A percentile compares a stretch with the other conserved stretches of the same genome.
These are phyloP conservation scores for Lasioglossum marginatum DNA, from an alignment of 2,888 invertebrate genomes.

Conservation along the genomic window DNA sequence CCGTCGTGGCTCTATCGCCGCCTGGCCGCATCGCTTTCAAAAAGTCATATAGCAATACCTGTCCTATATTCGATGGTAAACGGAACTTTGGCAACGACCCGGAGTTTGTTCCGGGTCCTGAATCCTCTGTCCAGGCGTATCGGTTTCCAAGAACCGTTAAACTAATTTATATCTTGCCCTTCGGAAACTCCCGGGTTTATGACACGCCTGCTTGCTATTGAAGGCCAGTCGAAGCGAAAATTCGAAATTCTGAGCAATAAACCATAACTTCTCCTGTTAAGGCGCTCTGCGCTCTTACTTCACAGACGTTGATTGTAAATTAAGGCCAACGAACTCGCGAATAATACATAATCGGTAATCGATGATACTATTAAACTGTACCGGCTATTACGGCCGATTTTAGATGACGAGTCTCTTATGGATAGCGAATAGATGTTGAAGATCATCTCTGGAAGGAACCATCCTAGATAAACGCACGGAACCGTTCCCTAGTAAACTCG, in stretches of 20 bases:
- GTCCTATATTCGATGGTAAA: slow-evolving; percentile 4
- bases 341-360: slow-evolving; percentile 3
- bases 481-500: too few relatives aligned
- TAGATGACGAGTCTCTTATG: neutral
- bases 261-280: slow-evolving; percentile 25
- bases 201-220: slow-evolving; percentile 24
- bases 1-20: neutral
- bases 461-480: too few relatives aligned
- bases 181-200: slow-evolving; percentile 24
- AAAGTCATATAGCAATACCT: neutral
- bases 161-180: slow-evolving; percentile 33
- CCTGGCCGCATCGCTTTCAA: neutral
- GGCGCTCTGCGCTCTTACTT: neutral
- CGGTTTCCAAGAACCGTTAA: slow-evolving; percentile 35
- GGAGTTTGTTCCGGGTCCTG: slow-evolving; percentile 22
- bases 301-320: neutral
- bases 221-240: slow-evolving; percentile 13
- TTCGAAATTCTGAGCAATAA: slow-evolving; percentile 21
- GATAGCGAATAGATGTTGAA: too few relatives aligned
- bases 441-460: too few relatives aligned
- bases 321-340: neutral
- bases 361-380: neutral
- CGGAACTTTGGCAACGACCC: slow-evolving; percentile 26
- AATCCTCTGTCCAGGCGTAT: slow-evolving; percentile 13
- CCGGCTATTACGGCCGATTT: neutral